Evolutionary conservation across 2,888 invertebrate species (phyloP), one percentile per base, ranked within the genome.

Genomic region (Hypolimnas misippus): DNA sequence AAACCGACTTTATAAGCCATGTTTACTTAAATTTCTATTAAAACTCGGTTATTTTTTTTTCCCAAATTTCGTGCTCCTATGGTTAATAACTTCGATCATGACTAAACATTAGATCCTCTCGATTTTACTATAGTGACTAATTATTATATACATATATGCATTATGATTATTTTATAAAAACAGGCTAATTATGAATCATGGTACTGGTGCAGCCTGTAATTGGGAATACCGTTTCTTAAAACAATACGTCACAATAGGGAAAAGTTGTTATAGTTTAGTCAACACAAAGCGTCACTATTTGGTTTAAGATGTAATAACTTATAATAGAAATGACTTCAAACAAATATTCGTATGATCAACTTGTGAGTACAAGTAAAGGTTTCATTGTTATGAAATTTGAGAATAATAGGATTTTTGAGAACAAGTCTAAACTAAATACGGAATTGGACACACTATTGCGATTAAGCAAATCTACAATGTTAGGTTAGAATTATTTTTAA

Each of bases 251-350:
- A 44, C 19, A 12, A 12, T 12, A 21, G 3, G 19, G 12, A 44
- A 44, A 44, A 12, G 4, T 0, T 44, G 10, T 17, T 21, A n/a
- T 21, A 16, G 14, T 40, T 21, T 21, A 16, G 14, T 40, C 40
- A 40, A 14, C n/a, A 10, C 21, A 19, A 8, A 17, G 44, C 19
- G 44, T 44, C 19, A 44, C 10, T 44, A 44, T 44, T 44, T 19
- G 10, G 8, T 4, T 46, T 17, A 46, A 12, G 44, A 46, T 6
- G 12, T 8, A 46, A 46, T 21, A 46, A 46, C 12, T 46, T 46
- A 21, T 46, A 46, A 46, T 21, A 46, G 19, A 21, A 46, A 46
- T 46, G 21, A 46, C n/a, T 46, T 21, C 42, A 42, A 16, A 17
- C 14, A 40, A 40, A 14, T 7, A 40, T 2, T 42, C 16, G 7